Base-by-base conservation (phyloP, 2,113 vertebrate genomes). In the Pachycephala philippinensis region DNA sequence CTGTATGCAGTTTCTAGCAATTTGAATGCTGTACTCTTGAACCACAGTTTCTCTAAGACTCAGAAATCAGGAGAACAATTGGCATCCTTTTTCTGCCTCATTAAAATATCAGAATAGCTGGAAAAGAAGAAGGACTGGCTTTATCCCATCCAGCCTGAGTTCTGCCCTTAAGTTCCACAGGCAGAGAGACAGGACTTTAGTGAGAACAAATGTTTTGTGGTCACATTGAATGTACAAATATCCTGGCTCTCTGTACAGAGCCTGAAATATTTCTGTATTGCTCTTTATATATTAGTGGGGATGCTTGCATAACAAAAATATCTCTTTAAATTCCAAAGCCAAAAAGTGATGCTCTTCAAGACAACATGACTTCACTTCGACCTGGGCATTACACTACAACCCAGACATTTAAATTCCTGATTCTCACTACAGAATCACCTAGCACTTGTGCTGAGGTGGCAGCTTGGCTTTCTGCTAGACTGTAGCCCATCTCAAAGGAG, bases 391-490 rank as follows among this genome's bases (percentile, higher is more conserved):
- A 14, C 33, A 40, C 2, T 12, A 68, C 71, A 81, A 52, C 40
- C 45, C 50, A 74, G 63, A 60, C n/a, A 71, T 8, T 23, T 9
- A 40, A 31, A 78, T 59, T 91, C 59, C 80, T n/a, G 7, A 54
- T 60, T 27, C 37, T 83, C 70, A 23, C 56, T 68, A 28, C 31
- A 94, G 65, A 89, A 87, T 66, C 87, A 70, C 30, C 63, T 44
- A 77, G 50, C n/a, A 19, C 15, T 7, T 19, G 21, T 65, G 49
- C 57, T 37, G 84, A 93, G 64, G n/a, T 26, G 37, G 68, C 71
- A 93, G 49, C 80, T 84, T 70, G 59, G 42, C 71, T 79, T 79
- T 80, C 52, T 54, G 22, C 49, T 81, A 70, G 90, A 44, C 30
- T 78, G n/a, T 3, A 72, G 37, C n/a, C 53, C 37, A 37, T 40